These are phyloP conservation scores for Globodera rostochiensis DNA, from an alignment of 1,140 invertebrate genomes.

Conservation along the genomic window DNA sequence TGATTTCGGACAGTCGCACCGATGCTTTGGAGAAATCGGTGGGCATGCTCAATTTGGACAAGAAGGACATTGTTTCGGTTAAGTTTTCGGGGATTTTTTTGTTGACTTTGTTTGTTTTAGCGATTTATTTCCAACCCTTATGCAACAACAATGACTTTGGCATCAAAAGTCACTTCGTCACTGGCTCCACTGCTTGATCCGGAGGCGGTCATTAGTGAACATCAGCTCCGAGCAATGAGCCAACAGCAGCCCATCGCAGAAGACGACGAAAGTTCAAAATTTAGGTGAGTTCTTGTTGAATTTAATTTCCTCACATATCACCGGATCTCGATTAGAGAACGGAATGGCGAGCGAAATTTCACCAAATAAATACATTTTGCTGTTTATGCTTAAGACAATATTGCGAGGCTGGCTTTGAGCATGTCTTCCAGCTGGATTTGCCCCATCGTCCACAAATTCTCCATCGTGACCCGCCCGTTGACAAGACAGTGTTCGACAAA, in stretches of 20 bases:
- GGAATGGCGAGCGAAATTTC: too few relatives aligned
- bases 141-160: slow-evolving; percentile 45
- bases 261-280: slow-evolving; percentile 34
- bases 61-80: slow-evolving; percentile 50
- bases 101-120: slow-evolving; percentile 34
- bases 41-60: slow-evolving; percentile 52
- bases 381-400: slow-evolving; percentile 39
- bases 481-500: slow-evolving; percentile 36
- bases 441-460: slow-evolving; percentile 47
- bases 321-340: too few relatives aligned
- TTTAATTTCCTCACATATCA: slow-evolving; percentile 6
- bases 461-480: slow-evolving; percentile 39
- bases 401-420: slow-evolving; percentile 48
- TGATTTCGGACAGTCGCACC: slow-evolving; percentile 45
- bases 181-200: slow-evolving; percentile 49
- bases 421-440: slow-evolving; percentile 52
- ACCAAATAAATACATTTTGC: slow-evolving; percentile 4
- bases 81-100: neutral
- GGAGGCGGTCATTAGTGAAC: slow-evolving; percentile 47
- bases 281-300: slow-evolving; percentile 25
- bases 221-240: slow-evolving; percentile 51
- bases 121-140: slow-evolving; percentile 54
- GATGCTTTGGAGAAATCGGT: slow-evolving; percentile 54
- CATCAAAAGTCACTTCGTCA: slow-evolving; percentile 46
- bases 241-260: slow-evolving; percentile 30